Evolutionary conservation across 2,113 vertebrate genomes (phyloP).

Genomic region (Gobius niger): DNA sequence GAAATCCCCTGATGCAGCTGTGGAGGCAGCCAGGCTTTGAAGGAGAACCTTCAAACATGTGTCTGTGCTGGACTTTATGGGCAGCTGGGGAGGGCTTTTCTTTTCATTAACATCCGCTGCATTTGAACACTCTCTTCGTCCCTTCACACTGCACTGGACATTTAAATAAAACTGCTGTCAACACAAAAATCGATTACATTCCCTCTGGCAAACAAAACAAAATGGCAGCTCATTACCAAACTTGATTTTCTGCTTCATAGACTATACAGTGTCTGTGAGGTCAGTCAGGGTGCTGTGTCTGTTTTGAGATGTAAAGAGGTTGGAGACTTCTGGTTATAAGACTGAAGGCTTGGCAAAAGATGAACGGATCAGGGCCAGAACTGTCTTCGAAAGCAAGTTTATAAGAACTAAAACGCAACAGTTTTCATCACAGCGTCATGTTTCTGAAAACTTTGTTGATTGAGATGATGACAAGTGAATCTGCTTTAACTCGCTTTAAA

Average conservation of each 20-base stretch:
- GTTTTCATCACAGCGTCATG: no score
- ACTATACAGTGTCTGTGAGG: slow-evolving; percentile 41
- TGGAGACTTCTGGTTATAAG: slow-evolving; percentile 9
- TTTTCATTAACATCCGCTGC: slow-evolving; percentile 70
- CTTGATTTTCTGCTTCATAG: slow-evolving; percentile 31
- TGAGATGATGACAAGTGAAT: no score
- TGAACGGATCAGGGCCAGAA: not conserved
- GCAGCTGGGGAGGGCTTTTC: slow-evolving; percentile 75
- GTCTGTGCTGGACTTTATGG: slow-evolving; percentile 90
- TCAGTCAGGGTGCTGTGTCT: slow-evolving; percentile 15
- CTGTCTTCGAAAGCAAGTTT: not conserved
- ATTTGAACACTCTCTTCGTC: slow-evolving; percentile 56
- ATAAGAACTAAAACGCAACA: not conserved
- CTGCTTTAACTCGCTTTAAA: no score
- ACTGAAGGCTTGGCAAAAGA: slow-evolving; percentile 9
- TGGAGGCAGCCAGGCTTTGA: slow-evolving; percentile 88
- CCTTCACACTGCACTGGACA: slow-evolving; percentile 36
- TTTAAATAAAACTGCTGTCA: slow-evolving; percentile 67
- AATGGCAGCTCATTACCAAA: slow-evolving; percentile 56
- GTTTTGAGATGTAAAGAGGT: slow-evolving; percentile 9
- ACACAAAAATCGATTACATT: slow-evolving; percentile 55
- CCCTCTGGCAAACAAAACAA: slow-evolving; percentile 57
- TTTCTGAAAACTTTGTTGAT: no score
- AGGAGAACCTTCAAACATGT: slow-evolving; percentile 99
- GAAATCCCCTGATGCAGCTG: slow-evolving; percentile 87